phyloP scores from a whole-genome alignment of 2,797 vertebrate species.

The Myoxocephalus aenaeus region DNA sequence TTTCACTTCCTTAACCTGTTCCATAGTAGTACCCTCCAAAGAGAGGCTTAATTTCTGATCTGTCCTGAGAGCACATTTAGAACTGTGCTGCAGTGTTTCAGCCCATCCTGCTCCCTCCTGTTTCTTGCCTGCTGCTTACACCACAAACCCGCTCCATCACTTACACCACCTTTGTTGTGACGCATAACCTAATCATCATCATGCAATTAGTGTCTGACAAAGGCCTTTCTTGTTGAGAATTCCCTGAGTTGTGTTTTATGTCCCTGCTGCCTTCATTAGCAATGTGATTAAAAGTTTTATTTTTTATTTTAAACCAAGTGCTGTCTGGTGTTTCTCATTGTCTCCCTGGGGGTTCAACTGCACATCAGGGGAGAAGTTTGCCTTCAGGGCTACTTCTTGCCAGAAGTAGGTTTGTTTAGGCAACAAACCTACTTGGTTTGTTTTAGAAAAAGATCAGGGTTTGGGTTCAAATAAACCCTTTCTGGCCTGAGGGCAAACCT shows the following conservation, averaged over 20 bases:
- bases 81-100: slow-evolving; percentile 14
- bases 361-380: background rate
- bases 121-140: background rate
- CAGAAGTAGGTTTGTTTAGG: background rate
- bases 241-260: slow-evolving; percentile 17
- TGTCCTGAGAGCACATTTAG: no score
- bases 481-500: background rate
- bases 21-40: no score
- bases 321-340: slow-evolving; percentile 7
- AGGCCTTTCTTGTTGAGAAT: slow-evolving; percentile 26
- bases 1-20: no score
- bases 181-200: slow-evolving; percentile 37
- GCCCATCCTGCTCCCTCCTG: slow-evolving; percentile 14
- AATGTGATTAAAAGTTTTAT: slow-evolving; percentile 27
- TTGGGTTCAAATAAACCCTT: background rate
- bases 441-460: background rate
- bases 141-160: slow-evolving; percentile 11
- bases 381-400: background rate
- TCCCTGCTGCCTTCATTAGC: slow-evolving; percentile 12
- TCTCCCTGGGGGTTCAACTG: slow-evolving; percentile 22
- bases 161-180: slow-evolving; percentile 11
- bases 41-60: no score
- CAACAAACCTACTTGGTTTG: background rate
- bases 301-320: slow-evolving; percentile 7
- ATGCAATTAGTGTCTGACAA: slow-evolving; percentile 49